phyloP scores from a whole-genome alignment of 2,113 vertebrate genomes.

The Geococcyx californianus region DNA sequence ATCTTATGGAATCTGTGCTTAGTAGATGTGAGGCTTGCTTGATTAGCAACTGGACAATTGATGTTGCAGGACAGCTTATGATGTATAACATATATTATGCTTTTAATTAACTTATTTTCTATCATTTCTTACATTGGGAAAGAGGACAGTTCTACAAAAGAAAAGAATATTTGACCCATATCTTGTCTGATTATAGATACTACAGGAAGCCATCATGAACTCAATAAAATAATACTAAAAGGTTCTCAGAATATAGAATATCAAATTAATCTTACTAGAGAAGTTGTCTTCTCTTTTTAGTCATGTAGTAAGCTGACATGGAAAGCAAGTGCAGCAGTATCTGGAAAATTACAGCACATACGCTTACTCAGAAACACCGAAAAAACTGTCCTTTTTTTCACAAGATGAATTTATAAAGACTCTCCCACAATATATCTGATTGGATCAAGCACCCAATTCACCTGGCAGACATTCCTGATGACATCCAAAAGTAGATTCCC shows the following conservation, averaged over 20 bases:
- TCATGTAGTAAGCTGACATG: neutral
- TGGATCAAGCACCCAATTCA: neutral
- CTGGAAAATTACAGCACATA: neutral
- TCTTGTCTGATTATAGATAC: neutral
- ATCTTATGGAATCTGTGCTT: too few species aligned
- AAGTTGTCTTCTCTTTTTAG: neutral
- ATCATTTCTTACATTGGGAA: neutral
- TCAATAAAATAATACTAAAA: neutral
- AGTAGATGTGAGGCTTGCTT: neutral
- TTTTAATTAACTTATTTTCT: neutral
- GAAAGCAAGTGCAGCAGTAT: neutral
- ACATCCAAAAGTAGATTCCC: neutral
- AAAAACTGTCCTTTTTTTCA: neutral
- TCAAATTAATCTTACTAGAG: neutral
- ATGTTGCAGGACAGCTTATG: neutral
- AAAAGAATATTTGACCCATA: neutral
- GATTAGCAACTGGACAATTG: neutral
- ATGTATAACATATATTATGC: neutral
- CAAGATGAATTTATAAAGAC: neutral
- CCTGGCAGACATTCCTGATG: neutral
- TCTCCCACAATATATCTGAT: neutral
- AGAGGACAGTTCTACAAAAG: neutral
- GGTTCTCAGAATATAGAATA: neutral
- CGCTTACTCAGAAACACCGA: neutral
- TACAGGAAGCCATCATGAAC: neutral